A percentile compares a stretch with the other conserved stretches of the same genome.
These are phyloP conservation scores for Bicyclus anynana DNA, from an alignment of 1,140 invertebrate species.

Conservation along the genomic window DNA sequence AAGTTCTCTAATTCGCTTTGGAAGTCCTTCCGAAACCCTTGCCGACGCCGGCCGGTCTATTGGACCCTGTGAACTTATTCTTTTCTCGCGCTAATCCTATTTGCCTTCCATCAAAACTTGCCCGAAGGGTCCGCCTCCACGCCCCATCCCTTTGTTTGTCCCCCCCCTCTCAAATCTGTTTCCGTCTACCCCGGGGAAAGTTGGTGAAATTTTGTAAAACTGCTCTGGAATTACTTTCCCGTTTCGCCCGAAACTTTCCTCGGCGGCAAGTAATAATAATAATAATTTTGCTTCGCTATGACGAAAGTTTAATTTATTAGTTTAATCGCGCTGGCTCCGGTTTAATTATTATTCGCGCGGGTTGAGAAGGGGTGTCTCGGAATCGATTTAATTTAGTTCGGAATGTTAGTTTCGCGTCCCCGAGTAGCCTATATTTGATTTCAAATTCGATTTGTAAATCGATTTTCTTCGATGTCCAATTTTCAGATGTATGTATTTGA, in stretches of 20 bases:
- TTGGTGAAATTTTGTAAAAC: conserved; percentile 47
- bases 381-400: conserved; percentile 17
- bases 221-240: conserved; percentile 66
- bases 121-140: conserved; percentile 47
- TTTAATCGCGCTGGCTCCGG: conserved; percentile 63
- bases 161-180: conserved; percentile 56
- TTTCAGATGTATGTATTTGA: neutral
- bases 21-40: conserved; percentile 10
- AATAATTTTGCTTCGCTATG: conserved; percentile 68
- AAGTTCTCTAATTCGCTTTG: conserved; percentile 11
- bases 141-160: conserved; percentile 52
- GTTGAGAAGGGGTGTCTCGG: conserved; percentile 16
- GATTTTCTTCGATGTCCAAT: neutral
- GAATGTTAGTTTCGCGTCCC: conserved; percentile 1
- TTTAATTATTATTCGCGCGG: conserved; percentile 61
- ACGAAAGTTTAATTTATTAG: conserved; percentile 75
- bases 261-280: conserved; percentile 68
- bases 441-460: conserved; percentile 35
- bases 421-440: conserved; percentile 33
- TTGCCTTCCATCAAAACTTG: conserved; percentile 73
- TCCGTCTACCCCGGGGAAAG: conserved; percentile 58
- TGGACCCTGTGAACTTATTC: conserved; percentile 54
- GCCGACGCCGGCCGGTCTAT: conserved; percentile 42
- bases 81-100: conserved; percentile 68
- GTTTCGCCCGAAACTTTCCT: conserved; percentile 56